A percentile compares a stretch with the other conserved stretches of the same genome.
These are phyloP conservation scores for Cladorhizidae sp. DNA, from an alignment of 37 sponge, comb jelly and placozoan genomes.

Conservation along the genomic window DNA sequence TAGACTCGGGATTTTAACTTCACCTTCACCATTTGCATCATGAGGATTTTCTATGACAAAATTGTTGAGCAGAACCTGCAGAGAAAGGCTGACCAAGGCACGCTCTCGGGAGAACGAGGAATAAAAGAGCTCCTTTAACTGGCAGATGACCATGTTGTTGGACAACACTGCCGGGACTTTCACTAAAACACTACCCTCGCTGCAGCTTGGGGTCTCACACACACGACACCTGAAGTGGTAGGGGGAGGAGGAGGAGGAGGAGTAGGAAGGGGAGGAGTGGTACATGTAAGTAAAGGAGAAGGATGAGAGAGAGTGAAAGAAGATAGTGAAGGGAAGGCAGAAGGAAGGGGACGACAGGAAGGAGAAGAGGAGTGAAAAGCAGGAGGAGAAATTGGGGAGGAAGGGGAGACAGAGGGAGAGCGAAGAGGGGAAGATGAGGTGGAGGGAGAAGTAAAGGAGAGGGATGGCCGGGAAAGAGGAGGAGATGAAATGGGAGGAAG, in stretches of 20 bases:
- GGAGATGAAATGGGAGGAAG: neutral
- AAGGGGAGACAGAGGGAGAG: too few relatives aligned
- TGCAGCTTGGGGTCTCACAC: neutral
- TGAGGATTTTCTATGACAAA: constrained; percentile 1
- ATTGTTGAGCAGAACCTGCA: neutral
- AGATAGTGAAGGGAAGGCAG: neutral
- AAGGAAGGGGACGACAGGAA: neutral
- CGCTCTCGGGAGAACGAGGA: neutral
- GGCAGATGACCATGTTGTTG: neutral
- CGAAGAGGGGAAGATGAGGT: too few relatives aligned
- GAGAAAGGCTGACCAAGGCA: neutral
- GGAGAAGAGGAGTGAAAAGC: neutral
- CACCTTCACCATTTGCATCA: neutral
- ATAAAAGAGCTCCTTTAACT: neutral
- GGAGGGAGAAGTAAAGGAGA: constrained; percentile 20
- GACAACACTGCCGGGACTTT: neutral
- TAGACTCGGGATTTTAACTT: too few relatives aligned
- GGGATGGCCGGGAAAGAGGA: neutral
- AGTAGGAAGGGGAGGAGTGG: too few relatives aligned
- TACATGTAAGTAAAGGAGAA: too few relatives aligned
- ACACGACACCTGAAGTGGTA: neutral
- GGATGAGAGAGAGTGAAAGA: too few relatives aligned
- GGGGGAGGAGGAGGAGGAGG: neutral
- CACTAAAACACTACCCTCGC: neutral
- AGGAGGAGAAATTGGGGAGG: too few relatives aligned